Evolutionary conservation across 2,113 vertebrate species (phyloP).

Genomic region (Channa argus): DNA sequence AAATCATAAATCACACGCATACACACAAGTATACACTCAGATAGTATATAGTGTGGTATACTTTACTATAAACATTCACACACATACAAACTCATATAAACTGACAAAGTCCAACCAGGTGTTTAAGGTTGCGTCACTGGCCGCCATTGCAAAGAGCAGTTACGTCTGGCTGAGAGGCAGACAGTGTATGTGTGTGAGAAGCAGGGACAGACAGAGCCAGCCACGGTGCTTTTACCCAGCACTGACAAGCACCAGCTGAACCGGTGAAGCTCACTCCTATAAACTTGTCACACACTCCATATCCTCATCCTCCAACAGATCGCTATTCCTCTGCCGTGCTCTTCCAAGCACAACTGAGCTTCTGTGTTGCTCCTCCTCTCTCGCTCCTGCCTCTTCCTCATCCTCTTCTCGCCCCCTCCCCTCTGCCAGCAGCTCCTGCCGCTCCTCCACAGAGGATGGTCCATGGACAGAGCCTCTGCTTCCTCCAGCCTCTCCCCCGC

Average conservation of each 20-base stretch:
- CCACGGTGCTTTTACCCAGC: constrained; percentile 60
- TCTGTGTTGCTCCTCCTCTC: constrained; percentile 66
- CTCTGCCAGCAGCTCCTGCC: constrained; percentile 81
- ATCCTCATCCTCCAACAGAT: constrained; percentile 91
- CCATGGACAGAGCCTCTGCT: constrained; percentile 79
- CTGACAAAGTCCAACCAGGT: constrained; percentile 71
- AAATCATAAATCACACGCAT: constrained; percentile 68
- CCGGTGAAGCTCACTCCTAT: constrained; percentile 85
- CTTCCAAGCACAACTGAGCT: constrained; percentile 49
- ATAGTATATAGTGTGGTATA: constrained; percentile 72
- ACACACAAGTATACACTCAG: constrained; percentile 60
- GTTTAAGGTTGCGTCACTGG: constrained; percentile 77
- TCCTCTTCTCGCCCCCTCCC: constrained; percentile 64
- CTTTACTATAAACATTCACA: constrained; percentile 81
- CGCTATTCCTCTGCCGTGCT: constrained; percentile 83
- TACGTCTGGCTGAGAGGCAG: constrained; percentile 80
- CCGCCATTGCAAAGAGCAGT: constrained; percentile 74
- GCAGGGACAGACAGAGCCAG: constrained; percentile 72
- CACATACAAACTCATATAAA: constrained; percentile 78
- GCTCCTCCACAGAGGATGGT: constrained; percentile 84
- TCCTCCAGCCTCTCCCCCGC: constrained; percentile 57
- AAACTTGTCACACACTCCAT: constrained; percentile 94
- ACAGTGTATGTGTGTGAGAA: constrained; percentile 56
- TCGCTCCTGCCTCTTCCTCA: constrained; percentile 66
- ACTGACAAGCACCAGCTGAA: constrained; percentile 56